Base-by-base conservation (phyloP, 1,140 invertebrate genomes). In the Magallana angulata region DNA sequence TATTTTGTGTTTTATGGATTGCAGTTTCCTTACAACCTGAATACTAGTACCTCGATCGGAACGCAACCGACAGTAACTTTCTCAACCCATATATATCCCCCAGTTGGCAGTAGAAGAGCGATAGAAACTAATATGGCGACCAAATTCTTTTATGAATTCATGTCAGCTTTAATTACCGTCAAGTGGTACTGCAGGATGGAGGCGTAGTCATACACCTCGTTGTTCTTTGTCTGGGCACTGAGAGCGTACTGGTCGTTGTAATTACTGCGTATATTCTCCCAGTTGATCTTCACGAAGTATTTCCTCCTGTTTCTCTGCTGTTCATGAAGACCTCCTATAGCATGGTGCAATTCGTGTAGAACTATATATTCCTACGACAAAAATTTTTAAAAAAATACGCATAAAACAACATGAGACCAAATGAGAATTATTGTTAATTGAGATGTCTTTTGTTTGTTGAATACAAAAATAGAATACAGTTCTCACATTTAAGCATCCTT, bases 231-330 rank as follows among this genome's bases (percentile, higher is more conserved):
- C 9, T 76, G 68, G 24, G 8, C 11, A 76, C 24, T 8, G 24
- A 76, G 30, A 12, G 9, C 68, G 14, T 30, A 76, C 11, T 76
- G 68, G 36, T 76, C 24, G 3, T 7, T 76, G 14, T 9, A 48
- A 8, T 76, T 0, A 76, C 24, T 12, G 1, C 14, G 18, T 18
- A 76, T 76, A 2, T 76, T 76, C 36, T 76, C 68, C 68, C 68
- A 76, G 68, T 76, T 76, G 18, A 76, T 76, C 24, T 76, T 76
- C 68, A 76, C 68, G 14, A 30, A 76, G 24, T 30, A 30, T 8
- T 36, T 30, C 24, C 68, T 76, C 14, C 68, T 9, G 18, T 14
- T 12, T 30, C 68, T 76, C 24, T 76, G 68, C 9, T 76, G 68
- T 30, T 76, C 68, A 12, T 76, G 68, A 8, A 36, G 8, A 4